These are phyloP conservation scores for Mylabris phalerata DNA, from an alignment of 1,140 invertebrate species.

Conservation along the genomic window DNA sequence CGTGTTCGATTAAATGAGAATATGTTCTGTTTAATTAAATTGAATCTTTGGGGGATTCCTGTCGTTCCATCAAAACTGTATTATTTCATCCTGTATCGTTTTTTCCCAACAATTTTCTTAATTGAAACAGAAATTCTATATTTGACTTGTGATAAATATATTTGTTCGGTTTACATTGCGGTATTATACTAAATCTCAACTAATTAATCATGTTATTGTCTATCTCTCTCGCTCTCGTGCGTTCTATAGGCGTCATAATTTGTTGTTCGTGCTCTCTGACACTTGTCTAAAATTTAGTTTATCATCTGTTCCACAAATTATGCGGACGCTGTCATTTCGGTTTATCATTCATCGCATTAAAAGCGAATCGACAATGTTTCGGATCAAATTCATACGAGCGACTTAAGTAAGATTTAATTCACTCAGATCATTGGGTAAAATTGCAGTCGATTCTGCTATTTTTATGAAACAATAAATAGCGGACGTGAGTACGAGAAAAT, in stretches of 20 bases:
- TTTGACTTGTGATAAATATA: no score
- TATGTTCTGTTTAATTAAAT: slow-evolving; percentile 14
- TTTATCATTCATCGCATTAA: background rate
- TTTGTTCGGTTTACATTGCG: no score
- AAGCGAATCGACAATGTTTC: no score
- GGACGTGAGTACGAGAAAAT: slow-evolving; percentile 14
- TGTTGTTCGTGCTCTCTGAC: slow-evolving; percentile 3
- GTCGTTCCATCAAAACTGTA: no score
- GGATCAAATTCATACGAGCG: background rate
- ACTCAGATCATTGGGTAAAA: no score
- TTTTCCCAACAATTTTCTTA: no score
- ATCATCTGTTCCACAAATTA: slow-evolving; percentile 2
- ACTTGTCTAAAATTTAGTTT: slow-evolving; percentile 2
- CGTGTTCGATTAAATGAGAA: slow-evolving; percentile 7
- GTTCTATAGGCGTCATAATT: slow-evolving; percentile 2
- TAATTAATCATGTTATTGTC: slow-evolving; percentile 3
- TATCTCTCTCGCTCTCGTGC: background rate
- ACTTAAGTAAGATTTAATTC: background rate
- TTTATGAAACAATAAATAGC: slow-evolving; percentile 10
- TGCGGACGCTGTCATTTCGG: background rate
- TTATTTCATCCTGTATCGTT: no score
- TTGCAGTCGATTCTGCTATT: background rate
- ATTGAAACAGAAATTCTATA: no score
- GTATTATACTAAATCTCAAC: background rate
- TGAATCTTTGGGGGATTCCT: background rate